Conservation (phyloP, 2,888 invertebrate genomes). For the Lumbricus terrestris region DNA sequence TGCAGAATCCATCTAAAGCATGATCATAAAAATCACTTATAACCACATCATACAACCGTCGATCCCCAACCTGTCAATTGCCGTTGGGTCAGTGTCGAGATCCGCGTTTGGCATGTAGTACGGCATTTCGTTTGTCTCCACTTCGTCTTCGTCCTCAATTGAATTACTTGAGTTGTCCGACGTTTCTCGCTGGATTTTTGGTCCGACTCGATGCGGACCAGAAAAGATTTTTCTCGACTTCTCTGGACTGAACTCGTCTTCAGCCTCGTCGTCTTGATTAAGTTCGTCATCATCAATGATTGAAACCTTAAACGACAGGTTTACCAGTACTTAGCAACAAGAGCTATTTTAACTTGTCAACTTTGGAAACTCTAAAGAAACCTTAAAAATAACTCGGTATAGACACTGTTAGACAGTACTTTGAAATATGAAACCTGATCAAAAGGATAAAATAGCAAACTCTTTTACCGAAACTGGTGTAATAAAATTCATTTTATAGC, state of each 20-base stretch:
- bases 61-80: conserved; percentile 6
- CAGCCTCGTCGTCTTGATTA: conserved; percentile 46
- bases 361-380: background rate
- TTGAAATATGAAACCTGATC: background rate
- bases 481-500: background rate
- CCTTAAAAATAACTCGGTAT: background rate
- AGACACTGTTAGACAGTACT: background rate
- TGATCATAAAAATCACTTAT: background rate
- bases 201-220: background rate
- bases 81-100: conserved; percentile 3
- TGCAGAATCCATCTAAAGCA: background rate
- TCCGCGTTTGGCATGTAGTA: conserved; percentile 10
- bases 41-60: background rate
- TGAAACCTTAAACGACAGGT: conserved; percentile 46
- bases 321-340: too few species aligned
- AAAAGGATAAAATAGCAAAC: background rate
- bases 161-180: conserved; percentile 15
- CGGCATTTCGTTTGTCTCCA: conserved; percentile 13
- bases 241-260: conserved; percentile 33
- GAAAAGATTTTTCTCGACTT: background rate
- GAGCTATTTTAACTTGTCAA: background rate
- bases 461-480: too few species aligned
- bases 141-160: conserved; percentile 23
- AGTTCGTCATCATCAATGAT: conserved; percentile 48
- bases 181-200: background rate